Evolutionary conservation across 2,888 invertebrate genomes (phyloP), one percentile per base, ranked within the genome.

Genomic region (Cerastis rubricosa): DNA sequence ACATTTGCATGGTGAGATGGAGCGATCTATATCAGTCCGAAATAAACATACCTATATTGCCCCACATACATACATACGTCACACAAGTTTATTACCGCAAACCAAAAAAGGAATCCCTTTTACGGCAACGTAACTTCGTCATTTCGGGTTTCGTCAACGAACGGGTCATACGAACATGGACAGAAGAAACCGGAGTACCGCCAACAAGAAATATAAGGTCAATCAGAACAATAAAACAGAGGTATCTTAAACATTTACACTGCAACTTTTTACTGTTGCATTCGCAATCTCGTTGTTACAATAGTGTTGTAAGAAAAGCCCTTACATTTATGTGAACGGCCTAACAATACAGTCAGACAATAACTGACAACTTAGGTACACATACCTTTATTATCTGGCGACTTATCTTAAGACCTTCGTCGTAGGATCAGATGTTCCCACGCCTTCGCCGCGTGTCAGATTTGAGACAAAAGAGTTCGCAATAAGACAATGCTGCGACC

Each of bases 241-340:
- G 49, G 45, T 78, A 79, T 77, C 76, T 81, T 49, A 83, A 79
- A 81, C 59, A 83, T 86, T 82, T 61, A 72, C 43, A 68, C 79
- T 85, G 85, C 65, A 73, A 82, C 84, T 90, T 90, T 90, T 90
- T 89, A 65, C 64, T 70, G 12, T 43, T 43, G 67, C 72, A 85
- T 76, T 80, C 49, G 85, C 91, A 91, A 87, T 88, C 92, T 91
- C 89, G 89, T 92, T 92, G 92, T 64, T 90, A 94, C 94, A 94
- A 94, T 94, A 85, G 91, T 95, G 91, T 92, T 89, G 94, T 91
- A 93, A 95, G 84, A 89, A 89, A 89, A 91, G 92, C 93, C 93
- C 92, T 93, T 87, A 89, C 88, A 88, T 91, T 90, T 90, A 92
- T 95, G 95, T 92, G 95, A 95, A 95, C 91, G 80, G 81, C 75